phyloP scores from a whole-genome alignment of 2,797 vertebrate species.

The Falco berigora region DNA sequence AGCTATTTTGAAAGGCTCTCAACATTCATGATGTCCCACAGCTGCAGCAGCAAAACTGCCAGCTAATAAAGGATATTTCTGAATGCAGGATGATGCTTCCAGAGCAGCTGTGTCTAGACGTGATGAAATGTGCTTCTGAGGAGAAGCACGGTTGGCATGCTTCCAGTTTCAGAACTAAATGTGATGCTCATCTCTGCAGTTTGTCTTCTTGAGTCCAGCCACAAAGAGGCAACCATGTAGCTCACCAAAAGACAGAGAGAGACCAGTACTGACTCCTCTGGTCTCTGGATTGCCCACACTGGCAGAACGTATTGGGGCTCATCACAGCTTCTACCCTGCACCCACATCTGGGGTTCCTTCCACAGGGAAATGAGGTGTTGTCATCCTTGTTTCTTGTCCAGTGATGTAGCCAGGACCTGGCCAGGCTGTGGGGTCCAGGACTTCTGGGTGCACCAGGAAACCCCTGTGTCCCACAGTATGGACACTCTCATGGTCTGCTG shows the following conservation, averaged over 20 bases:
- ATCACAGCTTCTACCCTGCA: neutral
- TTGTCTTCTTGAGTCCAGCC: neutral
- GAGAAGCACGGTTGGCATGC: neutral
- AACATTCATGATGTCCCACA: neutral
- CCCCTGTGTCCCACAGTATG: neutral
- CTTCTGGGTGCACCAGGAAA: neutral
- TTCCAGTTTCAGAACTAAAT: neutral
- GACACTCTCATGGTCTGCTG: too few relatives aligned
- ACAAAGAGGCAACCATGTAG: neutral
- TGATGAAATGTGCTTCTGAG: neutral
- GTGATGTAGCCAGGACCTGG: neutral
- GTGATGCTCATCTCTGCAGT: neutral
- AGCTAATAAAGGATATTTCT: neutral
- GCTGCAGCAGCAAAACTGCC: neutral
- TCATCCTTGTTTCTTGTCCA: neutral
- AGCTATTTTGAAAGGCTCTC: neutral
- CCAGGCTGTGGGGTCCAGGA: neutral
- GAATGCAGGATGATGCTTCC: neutral
- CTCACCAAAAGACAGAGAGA: neutral
- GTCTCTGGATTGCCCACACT: neutral
- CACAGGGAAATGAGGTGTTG: neutral
- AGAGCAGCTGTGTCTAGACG: conserved; percentile 8
- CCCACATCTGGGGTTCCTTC: neutral
- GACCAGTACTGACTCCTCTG: neutral
- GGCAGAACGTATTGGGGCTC: neutral